Evolutionary conservation across 2,113 vertebrate species (phyloP), one percentile per base, ranked within the genome.

Genomic region (Corydoras sp.): DNA sequence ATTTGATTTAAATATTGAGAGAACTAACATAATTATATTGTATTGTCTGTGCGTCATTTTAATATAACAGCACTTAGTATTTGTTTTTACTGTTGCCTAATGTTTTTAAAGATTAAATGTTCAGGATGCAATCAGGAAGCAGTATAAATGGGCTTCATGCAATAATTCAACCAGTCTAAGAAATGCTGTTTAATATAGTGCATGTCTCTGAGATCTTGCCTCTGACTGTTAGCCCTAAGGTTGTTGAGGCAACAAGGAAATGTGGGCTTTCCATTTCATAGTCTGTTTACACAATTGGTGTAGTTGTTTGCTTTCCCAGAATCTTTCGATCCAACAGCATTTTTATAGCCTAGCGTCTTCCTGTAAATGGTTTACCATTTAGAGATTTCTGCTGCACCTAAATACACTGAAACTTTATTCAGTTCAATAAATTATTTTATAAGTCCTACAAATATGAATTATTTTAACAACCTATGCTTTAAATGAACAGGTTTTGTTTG

Each of bases 241-340:
- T 56, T 49, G 10, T 68, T 61, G 62, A 61, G 56, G 62, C 62
- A 70, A 73, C 73, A 77, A 70, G 66, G 66, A 77, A 73, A 61
- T 71, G 31, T 14, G 31, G 63, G 29, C 18, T 51, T 73, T 56
- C 29, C 18, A 32, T 59, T 65, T 29, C 63, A 31, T 51, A n/a
- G 13, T 66, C 61, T 67, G 62, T 76, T 79, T 79, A 76, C 74
- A 59, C 55, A 73, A 18, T 15, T 54, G n/a, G 5, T 65, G 53
- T 58, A 56, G 31, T 65, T 69, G 67, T 76, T 76, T 74, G 64
- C 54, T 76, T 79, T 79, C 69, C 71, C 71, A 76, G 51, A 62
- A 72, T 73, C 11, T 43, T 51, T 75, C 62, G 29, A 56, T 8
- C 24, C 61, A 35, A 9, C 15, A 31, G 58, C 7, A 12, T 67